Percentiles rank a stretch among this genome's conserved stretches.
phyloP scores from a whole-genome alignment of 2,888 invertebrate genomes.

The Scaptomyza polygonia region DNA sequence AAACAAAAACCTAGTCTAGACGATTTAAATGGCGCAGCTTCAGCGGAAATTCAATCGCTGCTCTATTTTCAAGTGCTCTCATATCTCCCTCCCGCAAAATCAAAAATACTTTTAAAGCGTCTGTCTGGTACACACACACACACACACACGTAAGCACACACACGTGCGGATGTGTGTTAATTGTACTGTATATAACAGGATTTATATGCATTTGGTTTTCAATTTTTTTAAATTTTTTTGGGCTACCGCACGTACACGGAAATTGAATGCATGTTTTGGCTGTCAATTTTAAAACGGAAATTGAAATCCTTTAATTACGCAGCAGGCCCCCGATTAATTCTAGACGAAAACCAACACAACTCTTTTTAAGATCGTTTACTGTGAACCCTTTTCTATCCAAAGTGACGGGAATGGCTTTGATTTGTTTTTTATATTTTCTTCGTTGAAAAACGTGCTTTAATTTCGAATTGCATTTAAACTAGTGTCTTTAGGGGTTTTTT shows the following conservation, averaged over 20 bases:
- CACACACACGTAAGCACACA: slow-evolving; percentile 15
- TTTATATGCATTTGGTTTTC: slow-evolving; percentile 33
- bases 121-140: slow-evolving; percentile 16
- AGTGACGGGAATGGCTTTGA: slow-evolving; percentile 46
- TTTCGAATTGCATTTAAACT: slow-evolving; percentile 14
- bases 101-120: slow-evolving; percentile 26
- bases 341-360: neutral
- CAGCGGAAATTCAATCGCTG: slow-evolving; percentile 74
- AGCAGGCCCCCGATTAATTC: neutral
- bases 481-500: neutral
- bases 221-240: slow-evolving; percentile 9
- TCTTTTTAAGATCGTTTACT: neutral
- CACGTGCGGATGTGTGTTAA: slow-evolving; percentile 37
- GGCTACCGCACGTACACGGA: slow-evolving; percentile 56
- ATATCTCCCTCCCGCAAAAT: slow-evolving; percentile 17
- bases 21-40: slow-evolving; percentile 65
- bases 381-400: slow-evolving; percentile 18
- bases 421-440: slow-evolving; percentile 1
- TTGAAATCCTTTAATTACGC: slow-evolving; percentile 65
- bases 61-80: slow-evolving; percentile 66
- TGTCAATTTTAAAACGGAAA: slow-evolving; percentile 54
- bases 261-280: slow-evolving; percentile 46
- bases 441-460: slow-evolving; percentile 16
- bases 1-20: slow-evolving; percentile 68
- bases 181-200: slow-evolving; percentile 44